A percentile compares a stretch with the other conserved stretches of the same genome.
phyloP scores from a whole-genome alignment of 2,113 vertebrate species.

The Odontophorus gujanensis region DNA sequence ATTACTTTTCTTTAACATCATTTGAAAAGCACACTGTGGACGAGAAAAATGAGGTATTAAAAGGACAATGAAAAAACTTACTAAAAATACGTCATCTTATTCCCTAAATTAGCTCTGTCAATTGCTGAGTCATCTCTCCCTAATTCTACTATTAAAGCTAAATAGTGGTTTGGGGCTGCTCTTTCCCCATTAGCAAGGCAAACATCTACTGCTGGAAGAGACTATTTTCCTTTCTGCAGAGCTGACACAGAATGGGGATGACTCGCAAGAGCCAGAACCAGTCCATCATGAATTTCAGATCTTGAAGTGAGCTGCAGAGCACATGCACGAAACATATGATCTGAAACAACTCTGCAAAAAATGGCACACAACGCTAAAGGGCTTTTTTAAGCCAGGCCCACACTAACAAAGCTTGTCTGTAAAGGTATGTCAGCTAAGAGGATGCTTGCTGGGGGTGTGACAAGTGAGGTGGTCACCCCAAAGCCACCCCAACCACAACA shows the following conservation, averaged over 20 bases:
- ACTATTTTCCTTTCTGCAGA: background rate
- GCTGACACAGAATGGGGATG: background rate
- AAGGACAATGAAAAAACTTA: constrained; percentile 10
- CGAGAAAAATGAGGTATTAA: constrained; percentile 16
- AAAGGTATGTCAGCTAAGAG: background rate
- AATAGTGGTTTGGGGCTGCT: background rate
- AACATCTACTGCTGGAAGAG: background rate
- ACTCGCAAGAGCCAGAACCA: background rate
- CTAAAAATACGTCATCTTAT: background rate
- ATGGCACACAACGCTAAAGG: fast-evolving
- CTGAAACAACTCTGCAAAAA: background rate
- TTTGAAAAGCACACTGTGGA: background rate
- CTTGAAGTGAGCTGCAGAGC: background rate
- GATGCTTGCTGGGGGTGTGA: background rate
- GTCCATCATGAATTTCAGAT: background rate
- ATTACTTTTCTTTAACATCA: background rate
- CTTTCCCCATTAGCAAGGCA: background rate
- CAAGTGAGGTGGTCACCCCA: background rate
- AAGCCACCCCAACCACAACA: background rate
- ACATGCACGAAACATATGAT: background rate
- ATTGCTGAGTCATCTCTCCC: background rate
- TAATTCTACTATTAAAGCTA: background rate
- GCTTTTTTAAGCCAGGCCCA: background rate
- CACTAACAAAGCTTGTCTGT: background rate
- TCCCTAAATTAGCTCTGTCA: background rate